Percentiles rank a stretch among this genome's conserved stretches.
phyloP scores from a whole-genome alignment of 1,140 invertebrate species.

The Ectropis grisescens region DNA sequence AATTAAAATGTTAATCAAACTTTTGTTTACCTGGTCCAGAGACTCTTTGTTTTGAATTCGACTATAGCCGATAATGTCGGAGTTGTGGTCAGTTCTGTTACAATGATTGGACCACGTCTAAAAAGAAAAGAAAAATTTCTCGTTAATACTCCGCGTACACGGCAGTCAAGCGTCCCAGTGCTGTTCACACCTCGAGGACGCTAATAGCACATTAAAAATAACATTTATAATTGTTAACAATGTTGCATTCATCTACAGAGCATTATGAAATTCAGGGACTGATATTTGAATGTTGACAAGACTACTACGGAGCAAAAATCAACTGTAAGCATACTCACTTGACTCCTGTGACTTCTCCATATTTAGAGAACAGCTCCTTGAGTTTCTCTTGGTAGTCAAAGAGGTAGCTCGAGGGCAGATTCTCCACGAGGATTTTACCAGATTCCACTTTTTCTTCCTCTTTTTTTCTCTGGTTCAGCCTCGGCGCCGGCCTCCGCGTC shows the following conservation, averaged over 20 bases:
- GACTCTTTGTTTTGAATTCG: constrained; percentile 69
- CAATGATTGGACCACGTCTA: constrained; percentile 70
- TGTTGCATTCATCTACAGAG: too few relatives aligned
- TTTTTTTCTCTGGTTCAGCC: constrained; percentile 36
- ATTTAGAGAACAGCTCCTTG: constrained; percentile 58
- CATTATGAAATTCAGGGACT: constrained; percentile 27
- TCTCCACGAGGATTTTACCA: constrained; percentile 63
- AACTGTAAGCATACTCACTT: constrained; percentile 39
- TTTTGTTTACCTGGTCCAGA: constrained; percentile 66
- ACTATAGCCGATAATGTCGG: constrained; percentile 69
- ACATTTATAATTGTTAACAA: too few relatives aligned
- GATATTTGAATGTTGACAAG: constrained; percentile 66
- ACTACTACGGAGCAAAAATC: constrained; percentile 16
- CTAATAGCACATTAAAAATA: too few relatives aligned
- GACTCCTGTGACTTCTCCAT: constrained; percentile 51
- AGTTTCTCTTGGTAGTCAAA: constrained; percentile 65
- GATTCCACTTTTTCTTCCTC: constrained; percentile 54
- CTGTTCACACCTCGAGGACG: constrained; percentile 29
- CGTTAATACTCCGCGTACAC: constrained; percentile 51
- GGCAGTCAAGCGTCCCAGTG: constrained; percentile 30
- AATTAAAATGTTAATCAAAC: constrained; percentile 53
- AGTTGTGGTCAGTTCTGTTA: constrained; percentile 66
- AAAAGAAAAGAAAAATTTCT: constrained; percentile 64
- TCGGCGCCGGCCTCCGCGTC: constrained; percentile 9
- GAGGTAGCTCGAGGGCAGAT: constrained; percentile 56